Conservation (phyloP, 2,113 vertebrate genomes). For the Oceanodroma tethys region DNA sequence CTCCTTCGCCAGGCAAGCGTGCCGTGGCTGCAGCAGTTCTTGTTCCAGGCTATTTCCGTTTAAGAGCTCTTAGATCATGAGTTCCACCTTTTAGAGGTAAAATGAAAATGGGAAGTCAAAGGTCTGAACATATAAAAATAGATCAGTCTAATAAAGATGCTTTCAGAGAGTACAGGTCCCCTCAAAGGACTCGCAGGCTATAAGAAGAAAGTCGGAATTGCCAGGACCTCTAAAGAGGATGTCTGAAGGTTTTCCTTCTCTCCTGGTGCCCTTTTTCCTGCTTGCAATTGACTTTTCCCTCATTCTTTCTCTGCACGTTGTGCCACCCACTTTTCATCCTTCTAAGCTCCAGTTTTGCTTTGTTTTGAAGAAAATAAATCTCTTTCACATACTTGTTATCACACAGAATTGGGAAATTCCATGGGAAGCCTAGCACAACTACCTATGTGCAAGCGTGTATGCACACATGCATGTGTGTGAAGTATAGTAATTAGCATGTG, state of each 20-base stretch:
- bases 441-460: background rate
- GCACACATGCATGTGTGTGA: no score
- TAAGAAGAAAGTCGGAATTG: background rate
- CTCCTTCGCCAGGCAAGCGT: background rate
- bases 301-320: background rate
- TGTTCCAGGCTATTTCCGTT: background rate
- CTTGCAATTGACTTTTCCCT: background rate
- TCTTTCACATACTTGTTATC: background rate
- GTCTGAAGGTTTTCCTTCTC: background rate
- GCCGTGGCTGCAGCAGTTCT: fast-evolving
- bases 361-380: background rate
- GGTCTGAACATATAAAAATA: background rate
- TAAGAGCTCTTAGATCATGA: background rate
- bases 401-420: background rate
- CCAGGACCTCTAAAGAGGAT: background rate
- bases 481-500: no score
- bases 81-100: background rate
- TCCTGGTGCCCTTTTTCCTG: background rate
- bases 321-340: background rate
- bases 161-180: background rate
- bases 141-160: background rate
- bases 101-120: background rate
- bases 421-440: background rate
- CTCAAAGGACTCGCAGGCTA: fast-evolving
- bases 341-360: background rate